phyloP scores from a whole-genome alignment of 2,113 vertebrate species.

The Ovibos moschatus region DNA sequence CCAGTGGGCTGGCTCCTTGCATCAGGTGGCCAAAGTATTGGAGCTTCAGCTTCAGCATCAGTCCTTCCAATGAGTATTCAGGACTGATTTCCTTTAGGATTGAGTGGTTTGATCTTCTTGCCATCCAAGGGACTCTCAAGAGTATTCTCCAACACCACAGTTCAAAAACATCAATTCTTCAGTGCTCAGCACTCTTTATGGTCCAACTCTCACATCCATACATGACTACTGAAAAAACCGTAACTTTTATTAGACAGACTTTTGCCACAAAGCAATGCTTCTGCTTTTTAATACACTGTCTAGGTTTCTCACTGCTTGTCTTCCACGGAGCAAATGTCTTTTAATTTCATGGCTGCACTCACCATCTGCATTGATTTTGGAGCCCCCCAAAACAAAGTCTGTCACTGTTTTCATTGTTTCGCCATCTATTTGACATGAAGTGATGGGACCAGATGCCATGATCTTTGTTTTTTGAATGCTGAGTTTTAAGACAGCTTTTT shows the following conservation, averaged over 20 bases:
- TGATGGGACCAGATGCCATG: background rate
- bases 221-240: background rate
- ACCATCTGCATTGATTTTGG: background rate
- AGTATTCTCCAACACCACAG: background rate
- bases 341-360: background rate
- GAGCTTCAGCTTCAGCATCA: background rate
- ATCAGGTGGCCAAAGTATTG: background rate
- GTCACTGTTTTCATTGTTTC: background rate
- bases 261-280: background rate
- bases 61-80: background rate
- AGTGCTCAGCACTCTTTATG: background rate
- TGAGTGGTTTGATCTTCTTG: background rate
- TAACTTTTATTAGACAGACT: background rate
- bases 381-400: background rate
- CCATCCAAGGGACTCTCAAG: background rate
- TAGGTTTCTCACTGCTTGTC: background rate
- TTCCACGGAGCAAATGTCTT: background rate
- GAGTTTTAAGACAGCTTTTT: background rate
- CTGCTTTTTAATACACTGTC: background rate
- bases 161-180: background rate
- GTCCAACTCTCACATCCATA: background rate
- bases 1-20: background rate
- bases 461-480: background rate
- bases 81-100: background rate
- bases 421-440: background rate